A percentile compares a stretch with the other conserved stretches of the same genome.
Conservation (phyloP, 64 coral and sea anemone genomes). For the Stichodactyla mertensii region DNA sequence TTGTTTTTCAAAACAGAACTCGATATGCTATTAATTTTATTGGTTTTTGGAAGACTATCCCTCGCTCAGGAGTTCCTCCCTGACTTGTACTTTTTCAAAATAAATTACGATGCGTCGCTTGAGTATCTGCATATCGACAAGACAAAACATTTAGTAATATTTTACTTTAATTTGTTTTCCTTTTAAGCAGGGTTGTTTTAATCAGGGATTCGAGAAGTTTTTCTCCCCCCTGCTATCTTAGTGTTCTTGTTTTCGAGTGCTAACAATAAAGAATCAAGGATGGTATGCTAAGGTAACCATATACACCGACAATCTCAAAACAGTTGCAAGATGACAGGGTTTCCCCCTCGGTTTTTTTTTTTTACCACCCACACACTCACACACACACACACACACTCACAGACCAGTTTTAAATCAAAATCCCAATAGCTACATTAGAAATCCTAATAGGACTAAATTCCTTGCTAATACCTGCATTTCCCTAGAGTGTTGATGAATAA, state of each 20-base stretch:
- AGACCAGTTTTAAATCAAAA: background rate
- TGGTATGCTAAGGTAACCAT: background rate
- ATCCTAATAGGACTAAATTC: background rate
- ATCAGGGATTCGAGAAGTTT: background rate
- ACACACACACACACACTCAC: background rate
- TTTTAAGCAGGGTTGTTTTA: background rate
- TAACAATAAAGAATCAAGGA: background rate
- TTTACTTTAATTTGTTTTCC: background rate
- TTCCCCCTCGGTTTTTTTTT: background rate
- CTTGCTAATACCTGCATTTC: background rate
- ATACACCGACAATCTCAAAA: background rate
- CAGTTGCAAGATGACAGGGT: background rate
- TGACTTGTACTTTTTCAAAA: background rate
- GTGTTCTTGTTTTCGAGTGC: slow-evolving; percentile 8
- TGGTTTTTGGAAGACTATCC: slow-evolving; percentile 7
- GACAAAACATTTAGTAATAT: background rate
- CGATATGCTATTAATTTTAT: slow-evolving; percentile 14
- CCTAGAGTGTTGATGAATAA: background rate
- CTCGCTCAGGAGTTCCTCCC: background rate
- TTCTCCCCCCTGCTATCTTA: background rate
- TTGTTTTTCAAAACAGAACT: slow-evolving; percentile 3
- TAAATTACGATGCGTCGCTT: background rate
- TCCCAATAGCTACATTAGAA: background rate
- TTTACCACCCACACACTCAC: background rate
- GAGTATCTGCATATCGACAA: background rate